These are phyloP conservation scores for Embidobia sp. DNA, from an alignment of 2,888 invertebrate genomes.

Conservation along the genomic window DNA sequence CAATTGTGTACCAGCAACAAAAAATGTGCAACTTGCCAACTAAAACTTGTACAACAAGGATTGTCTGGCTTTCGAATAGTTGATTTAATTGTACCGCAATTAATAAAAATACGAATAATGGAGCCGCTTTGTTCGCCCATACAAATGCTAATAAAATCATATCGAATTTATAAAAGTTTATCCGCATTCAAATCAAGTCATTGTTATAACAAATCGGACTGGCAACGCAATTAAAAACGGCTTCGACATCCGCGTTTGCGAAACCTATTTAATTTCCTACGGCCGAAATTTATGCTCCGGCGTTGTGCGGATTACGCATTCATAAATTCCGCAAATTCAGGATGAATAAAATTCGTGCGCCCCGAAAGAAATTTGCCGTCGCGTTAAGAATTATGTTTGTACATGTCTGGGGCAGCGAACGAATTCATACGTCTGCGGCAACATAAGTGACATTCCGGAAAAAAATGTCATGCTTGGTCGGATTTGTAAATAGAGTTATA, in stretches of 20 bases:
- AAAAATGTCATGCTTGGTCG: too few relatives aligned
- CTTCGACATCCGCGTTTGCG: background rate
- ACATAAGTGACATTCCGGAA: conserved; percentile 32
- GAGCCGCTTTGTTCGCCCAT: too few relatives aligned
- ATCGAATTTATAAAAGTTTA: background rate
- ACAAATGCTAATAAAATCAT: too few relatives aligned
- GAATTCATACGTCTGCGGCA: conserved; percentile 30
- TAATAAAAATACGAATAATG: background rate
- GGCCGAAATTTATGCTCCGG: too few relatives aligned
- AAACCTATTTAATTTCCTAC: too few relatives aligned
- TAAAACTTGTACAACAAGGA: background rate
- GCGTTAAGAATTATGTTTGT: conserved; percentile 35
- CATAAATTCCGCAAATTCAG: conserved; percentile 12
- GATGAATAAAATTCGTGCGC: conserved; percentile 15
- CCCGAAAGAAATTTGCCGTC: conserved; percentile 10
- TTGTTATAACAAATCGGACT: conserved; percentile 8
- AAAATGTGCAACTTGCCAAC: too few relatives aligned
- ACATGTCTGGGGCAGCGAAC: conserved; percentile 4
- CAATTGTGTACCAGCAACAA: too few relatives aligned
- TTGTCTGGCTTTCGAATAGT: background rate
- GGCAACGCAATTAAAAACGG: background rate
- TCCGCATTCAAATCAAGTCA: conserved; percentile 13
- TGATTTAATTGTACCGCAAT: conserved; percentile 5
- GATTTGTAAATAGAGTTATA: too few relatives aligned
- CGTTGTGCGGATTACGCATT: conserved; percentile 15